Evolutionary conservation across 2,113 vertebrate genomes (phyloP), one percentile per base, ranked within the genome.

Genomic region (Triplophysa siluroides): DNA sequence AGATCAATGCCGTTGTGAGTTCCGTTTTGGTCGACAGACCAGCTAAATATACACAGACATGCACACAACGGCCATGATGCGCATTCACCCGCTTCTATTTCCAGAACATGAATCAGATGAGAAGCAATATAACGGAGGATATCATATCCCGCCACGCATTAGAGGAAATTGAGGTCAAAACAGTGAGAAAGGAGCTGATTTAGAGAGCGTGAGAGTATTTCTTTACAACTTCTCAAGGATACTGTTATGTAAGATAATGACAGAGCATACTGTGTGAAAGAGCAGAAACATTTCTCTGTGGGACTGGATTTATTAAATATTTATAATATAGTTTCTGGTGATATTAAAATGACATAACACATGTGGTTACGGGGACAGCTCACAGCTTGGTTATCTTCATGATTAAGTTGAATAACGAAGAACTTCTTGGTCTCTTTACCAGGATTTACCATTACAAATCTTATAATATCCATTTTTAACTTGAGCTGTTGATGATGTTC

Each of bases 61-160:
- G 1, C 16, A 52, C 65, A 81, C 19, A 45, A 26, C 16, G 23
- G 43, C 24, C 14, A 41, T 14, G 81, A 68, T 83, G 81, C 67
- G 29, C 73, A 83, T 82, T 83, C 86, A 85, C 65, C 26, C 68
- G 54, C 76, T 50, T 81, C 86, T 84, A 85, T 85, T 87, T 87
- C 71, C 38, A 79, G 86, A 70, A 47, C 61, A 71, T 65, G 76
- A 76, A 86, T 80, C 62, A 79, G 83, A 79, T 66, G 78, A 81
- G 60, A 66, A 71, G 78, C 76, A 81, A 84, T 68, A 78, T 62
- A 87, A 87, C 83, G 84, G 50, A 67, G 50, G 58, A 62, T 71
- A 83, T 64, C 60, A 60, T 62, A 80, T 60, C 62, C 72, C 21
- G n/a, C 23, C 38, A 18, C 47, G 62, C 56, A 71, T 76, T 78